Evolutionary conservation across 2,797 vertebrate species (phyloP), one percentile per base, ranked within the genome.

Genomic region (Octomys mimax): DNA sequence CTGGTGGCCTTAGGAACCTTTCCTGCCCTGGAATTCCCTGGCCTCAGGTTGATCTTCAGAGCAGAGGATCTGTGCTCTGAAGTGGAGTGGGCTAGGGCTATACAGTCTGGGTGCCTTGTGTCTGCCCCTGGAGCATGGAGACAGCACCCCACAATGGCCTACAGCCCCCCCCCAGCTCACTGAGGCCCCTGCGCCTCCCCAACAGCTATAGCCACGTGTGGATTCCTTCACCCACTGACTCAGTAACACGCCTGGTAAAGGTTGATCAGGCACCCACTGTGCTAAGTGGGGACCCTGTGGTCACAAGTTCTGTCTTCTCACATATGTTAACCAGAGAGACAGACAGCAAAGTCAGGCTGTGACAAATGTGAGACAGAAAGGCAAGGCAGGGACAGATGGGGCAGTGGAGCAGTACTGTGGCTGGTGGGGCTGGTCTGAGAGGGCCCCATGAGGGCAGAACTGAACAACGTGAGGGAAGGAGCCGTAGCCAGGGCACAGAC

Each of bases 141-240:
- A 13, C 52, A 18, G 5, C 33, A 64, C 33, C 33, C 36, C 3
- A 2, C 0, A 0, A 3, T 0, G 73, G 84, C 9, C 16, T 5
- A 2, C 5, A 0, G 42, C 61, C 13, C 0, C 0, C 22, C 52
- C 87, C 26, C n/a, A 81, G 80, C 14, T 68, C 70, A 16, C 77
- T 68, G 4, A 4, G 70, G n/a, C 49, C 39, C 61, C 5, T 4
- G 16, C 22, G 4, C 21, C 10, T 42, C 24, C 2, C 0, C 31
- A 36, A 59, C 2, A 46, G 71, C 84, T 42, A 19, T 75, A 82
- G 70, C 31, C 46, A 62, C 13, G 0, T 8, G 12, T 26, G 3
- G 12, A 36, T 61, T 78, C 31, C 21, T 18, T 88, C 26, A 62
- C 31, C 77, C 24, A 22, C 36, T 8, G n/a, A 36, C 54, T 75